A percentile compares a stretch with the other conserved stretches of the same genome.
These are phyloP conservation scores for Apotomis capreana DNA, from an alignment of 2,888 invertebrate genomes.

Conservation along the genomic window DNA sequence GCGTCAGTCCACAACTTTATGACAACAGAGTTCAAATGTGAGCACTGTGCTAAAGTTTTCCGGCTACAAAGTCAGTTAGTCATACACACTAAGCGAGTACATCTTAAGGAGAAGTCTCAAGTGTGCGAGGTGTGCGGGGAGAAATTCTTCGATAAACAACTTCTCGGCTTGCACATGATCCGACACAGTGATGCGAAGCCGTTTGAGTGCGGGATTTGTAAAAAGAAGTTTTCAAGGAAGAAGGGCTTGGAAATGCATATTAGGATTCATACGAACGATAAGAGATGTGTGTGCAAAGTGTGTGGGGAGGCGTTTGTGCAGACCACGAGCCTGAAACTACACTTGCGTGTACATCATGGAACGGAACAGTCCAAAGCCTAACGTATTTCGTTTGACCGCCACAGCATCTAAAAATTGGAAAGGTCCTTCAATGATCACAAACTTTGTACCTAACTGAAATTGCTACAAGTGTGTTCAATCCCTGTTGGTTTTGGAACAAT, in stretches of 20 bases:
- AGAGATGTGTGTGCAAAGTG: slow-evolving; percentile 60
- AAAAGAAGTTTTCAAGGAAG: slow-evolving; percentile 52
- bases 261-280: slow-evolving; percentile 65
- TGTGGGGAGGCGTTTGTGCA: slow-evolving; percentile 65
- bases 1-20: slow-evolving; percentile 30
- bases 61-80: slow-evolving; percentile 37
- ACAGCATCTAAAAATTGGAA: too few relatives aligned
- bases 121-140: slow-evolving; percentile 43
- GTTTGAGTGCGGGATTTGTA: slow-evolving; percentile 54
- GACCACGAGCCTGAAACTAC: slow-evolving; percentile 58
- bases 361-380: not conserved
- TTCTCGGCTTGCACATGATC: slow-evolving; percentile 58
- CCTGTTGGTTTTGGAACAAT: too few relatives aligned
- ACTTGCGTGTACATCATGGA: slow-evolving; percentile 57
- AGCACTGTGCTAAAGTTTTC: slow-evolving; percentile 47
- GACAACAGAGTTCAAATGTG: slow-evolving; percentile 36
- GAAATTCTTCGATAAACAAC: slow-evolving; percentile 41
- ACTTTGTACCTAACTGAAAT: too few relatives aligned
- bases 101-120: slow-evolving; percentile 43
- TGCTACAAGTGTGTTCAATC: too few relatives aligned
- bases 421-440: too few relatives aligned
- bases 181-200: slow-evolving; percentile 58
- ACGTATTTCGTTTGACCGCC: not conserved
- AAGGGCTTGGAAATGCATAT: slow-evolving; percentile 52
- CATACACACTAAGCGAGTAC: slow-evolving; percentile 43